Percentiles rank a stretch among this genome's conserved stretches.
These are phyloP conservation scores for Stigmatopora argus DNA, from an alignment of 2,113 vertebrate genomes.

Conservation along the genomic window DNA sequence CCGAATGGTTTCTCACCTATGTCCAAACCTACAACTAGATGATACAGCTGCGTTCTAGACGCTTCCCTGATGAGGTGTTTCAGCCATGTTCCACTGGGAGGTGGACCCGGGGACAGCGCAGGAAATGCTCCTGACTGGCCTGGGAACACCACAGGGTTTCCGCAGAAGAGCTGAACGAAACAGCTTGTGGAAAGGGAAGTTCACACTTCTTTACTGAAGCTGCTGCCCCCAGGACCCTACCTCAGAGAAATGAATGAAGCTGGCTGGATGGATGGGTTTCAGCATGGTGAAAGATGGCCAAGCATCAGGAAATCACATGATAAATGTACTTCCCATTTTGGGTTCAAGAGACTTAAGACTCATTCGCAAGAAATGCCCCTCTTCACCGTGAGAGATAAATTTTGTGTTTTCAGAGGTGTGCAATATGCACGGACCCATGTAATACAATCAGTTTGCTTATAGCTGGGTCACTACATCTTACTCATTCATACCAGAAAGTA, in stretches of 20 bases:
- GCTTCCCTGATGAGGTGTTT: no score
- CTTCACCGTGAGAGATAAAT: constrained; percentile 20
- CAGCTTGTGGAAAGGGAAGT: no score
- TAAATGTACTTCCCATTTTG: constrained; percentile 20
- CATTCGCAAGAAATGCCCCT: constrained; percentile 4
- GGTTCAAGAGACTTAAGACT: constrained; percentile 13
- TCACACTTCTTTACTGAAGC: no score
- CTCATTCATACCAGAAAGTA: constrained; percentile 10
- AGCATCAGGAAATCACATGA: constrained; percentile 24
- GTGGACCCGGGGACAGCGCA: no score
- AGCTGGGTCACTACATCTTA: constrained; percentile 14
- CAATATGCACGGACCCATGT: constrained; percentile 7
- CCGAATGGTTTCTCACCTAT: constrained; percentile 43
- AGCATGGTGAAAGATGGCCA: constrained; percentile 41
- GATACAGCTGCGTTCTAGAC: no score
- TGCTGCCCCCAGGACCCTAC: no score
- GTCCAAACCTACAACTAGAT: constrained; percentile 17
- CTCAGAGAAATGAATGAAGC: no score
- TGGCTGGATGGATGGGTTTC: no score
- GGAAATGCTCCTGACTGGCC: no score
- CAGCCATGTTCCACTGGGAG: no score
- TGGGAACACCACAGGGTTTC: no score
- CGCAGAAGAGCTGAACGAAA: no score
- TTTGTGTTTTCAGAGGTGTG: constrained; percentile 15
- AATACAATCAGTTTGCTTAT: constrained; percentile 23